Evolutionary conservation across 2,113 vertebrate genomes (phyloP).

Genomic region (Hemiscyllium ocellatum): DNA sequence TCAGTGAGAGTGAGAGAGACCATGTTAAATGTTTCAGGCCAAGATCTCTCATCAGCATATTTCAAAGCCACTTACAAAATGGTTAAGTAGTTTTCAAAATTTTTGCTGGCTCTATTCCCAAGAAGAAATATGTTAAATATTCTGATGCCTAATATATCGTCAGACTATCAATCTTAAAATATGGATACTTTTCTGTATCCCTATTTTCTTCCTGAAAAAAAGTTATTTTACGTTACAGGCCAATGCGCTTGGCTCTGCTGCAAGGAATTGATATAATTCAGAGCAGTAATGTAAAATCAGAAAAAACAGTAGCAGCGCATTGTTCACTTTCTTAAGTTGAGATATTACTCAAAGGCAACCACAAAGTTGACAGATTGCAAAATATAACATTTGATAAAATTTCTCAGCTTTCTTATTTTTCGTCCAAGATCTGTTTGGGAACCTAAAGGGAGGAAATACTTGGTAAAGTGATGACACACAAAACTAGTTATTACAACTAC

Average conservation of each 20-base stretch:
- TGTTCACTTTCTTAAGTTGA: background rate
- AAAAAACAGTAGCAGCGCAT: background rate
- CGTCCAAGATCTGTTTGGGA: background rate
- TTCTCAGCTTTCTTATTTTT: background rate
- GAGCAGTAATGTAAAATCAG: background rate
- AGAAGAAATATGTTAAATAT: background rate
- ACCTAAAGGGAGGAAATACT: background rate
- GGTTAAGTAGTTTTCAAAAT: background rate
- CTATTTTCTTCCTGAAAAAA: background rate
- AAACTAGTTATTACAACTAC: background rate
- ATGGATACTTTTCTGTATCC: background rate
- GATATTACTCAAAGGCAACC: background rate
- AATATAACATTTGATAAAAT: background rate
- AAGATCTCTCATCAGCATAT: background rate
- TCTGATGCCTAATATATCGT: background rate
- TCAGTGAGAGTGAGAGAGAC: background rate
- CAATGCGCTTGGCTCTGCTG: background rate
- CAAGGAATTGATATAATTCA: slow-evolving; percentile 16
- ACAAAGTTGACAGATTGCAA: background rate
- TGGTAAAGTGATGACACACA: background rate
- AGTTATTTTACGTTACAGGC: too few species aligned
- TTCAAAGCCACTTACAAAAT: background rate
- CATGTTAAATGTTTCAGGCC: background rate
- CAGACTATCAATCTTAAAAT: background rate
- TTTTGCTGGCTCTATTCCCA: background rate